Evolutionary conservation across 2,113 vertebrate genomes (phyloP).

Genomic region (Pelecanoides urinatrix): DNA sequence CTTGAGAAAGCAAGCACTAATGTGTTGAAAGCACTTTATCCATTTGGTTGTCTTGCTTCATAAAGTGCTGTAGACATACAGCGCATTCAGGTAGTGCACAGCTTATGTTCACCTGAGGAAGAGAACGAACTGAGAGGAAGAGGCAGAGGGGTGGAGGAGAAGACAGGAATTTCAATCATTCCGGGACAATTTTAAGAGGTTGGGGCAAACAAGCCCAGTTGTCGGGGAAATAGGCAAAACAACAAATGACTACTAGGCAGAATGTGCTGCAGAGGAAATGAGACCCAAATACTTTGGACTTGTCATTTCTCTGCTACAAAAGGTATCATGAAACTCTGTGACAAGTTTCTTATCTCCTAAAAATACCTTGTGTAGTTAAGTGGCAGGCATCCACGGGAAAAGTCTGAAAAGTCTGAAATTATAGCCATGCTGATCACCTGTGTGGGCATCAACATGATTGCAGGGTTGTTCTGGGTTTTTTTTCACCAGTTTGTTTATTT

Average conservation of each 20-base stretch:
- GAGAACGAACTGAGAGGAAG: background rate
- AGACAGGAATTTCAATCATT: background rate
- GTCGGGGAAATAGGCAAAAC: background rate
- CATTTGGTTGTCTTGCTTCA: slow-evolving; percentile 23
- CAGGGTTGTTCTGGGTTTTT: background rate
- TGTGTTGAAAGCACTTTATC: background rate
- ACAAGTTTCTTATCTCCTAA: background rate
- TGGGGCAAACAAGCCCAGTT: background rate
- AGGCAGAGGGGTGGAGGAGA: background rate
- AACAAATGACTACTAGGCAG: background rate
- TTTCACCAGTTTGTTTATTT: background rate
- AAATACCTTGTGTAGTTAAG: background rate
- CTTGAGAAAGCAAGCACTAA: no score
- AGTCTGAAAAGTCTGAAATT: background rate
- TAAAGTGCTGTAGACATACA: background rate
- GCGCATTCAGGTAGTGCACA: background rate
- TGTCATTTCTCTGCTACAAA: background rate
- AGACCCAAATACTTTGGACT: background rate
- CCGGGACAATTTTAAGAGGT: background rate
- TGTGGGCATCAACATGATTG: background rate
- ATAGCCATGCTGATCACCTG: background rate
- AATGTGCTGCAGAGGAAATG: background rate
- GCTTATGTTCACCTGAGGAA: background rate
- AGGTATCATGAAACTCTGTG: background rate
- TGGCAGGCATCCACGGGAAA: background rate